Conservation (phyloP, 2,113 vertebrate genomes). For the Sialia sialis region DNA sequence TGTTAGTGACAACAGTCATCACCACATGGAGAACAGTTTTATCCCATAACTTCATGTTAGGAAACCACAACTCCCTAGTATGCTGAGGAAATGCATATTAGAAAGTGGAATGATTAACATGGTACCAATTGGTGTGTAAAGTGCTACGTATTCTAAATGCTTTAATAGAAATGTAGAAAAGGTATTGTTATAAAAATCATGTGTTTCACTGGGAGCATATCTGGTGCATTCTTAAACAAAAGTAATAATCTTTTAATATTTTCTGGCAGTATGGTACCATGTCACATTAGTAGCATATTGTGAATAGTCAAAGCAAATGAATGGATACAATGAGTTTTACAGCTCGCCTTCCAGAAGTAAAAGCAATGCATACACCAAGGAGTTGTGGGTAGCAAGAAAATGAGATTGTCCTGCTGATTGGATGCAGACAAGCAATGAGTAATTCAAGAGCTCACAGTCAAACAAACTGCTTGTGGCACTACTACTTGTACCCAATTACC, state of each 20-base stretch:
- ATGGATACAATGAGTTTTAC: constrained; percentile 74
- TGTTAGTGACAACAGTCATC: constrained; percentile 58
- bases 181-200: constrained; percentile 11
- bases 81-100: constrained; percentile 42
- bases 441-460: constrained; percentile 77
- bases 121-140: neutral
- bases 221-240: constrained; percentile 59
- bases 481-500: constrained; percentile 91
- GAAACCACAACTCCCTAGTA: constrained; percentile 52
- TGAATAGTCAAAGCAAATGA: constrained; percentile 78
- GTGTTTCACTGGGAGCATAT: constrained; percentile 31
- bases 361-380: constrained; percentile 69
- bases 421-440: constrained; percentile 74
- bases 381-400: constrained; percentile 74
- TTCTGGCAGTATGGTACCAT: constrained; percentile 59
- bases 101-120: constrained; percentile 13
- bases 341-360: constrained; percentile 64
- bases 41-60: constrained; percentile 41
- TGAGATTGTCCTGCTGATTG: constrained; percentile 74
- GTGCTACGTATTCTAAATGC: neutral
- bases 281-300: constrained; percentile 62
- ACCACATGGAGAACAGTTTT: constrained; percentile 58
- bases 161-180: constrained; percentile 13
- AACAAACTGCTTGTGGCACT: constrained; percentile 81
- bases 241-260: constrained; percentile 72